Conservation (phyloP, 2,888 invertebrate species). For the Brachypalpus laphriformis region DNA sequence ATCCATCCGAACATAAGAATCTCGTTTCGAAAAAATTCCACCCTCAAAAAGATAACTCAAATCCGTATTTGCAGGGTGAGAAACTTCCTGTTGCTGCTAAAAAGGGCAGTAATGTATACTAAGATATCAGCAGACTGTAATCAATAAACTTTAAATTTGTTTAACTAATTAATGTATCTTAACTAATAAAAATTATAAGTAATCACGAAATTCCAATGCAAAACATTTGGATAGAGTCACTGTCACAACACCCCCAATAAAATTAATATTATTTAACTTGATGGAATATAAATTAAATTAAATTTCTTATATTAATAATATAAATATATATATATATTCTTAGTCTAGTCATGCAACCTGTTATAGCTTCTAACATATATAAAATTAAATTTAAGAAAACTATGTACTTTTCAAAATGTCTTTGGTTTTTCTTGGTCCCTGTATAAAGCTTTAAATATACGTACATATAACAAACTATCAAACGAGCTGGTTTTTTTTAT, state of each 20-base stretch:
- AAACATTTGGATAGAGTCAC: constrained; percentile 17
- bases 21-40: constrained; percentile 91
- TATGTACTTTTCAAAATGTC: constrained; percentile 16
- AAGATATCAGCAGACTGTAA: background rate
- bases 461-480: constrained; percentile 2
- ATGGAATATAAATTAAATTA: constrained; percentile 21
- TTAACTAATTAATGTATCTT: background rate
- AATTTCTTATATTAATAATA: background rate
- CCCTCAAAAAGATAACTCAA: constrained; percentile 85
- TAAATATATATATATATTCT: constrained; percentile 5
- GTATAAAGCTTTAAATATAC: constrained; percentile 41
- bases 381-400: constrained; percentile 6
- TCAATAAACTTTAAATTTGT: background rate
- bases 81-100: constrained; percentile 96
- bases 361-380: background rate
- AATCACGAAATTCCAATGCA: background rate
- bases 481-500: background rate
- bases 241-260: constrained; percentile 26
- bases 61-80: constrained; percentile 93
- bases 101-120: constrained; percentile 90
- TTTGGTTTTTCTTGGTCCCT: constrained; percentile 22
- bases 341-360: constrained; percentile 16
- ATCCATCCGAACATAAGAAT: constrained; percentile 78
- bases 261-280: background rate
- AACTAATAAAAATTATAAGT: background rate